These are phyloP conservation scores for Drosophila greeni DNA, from an alignment of 2,888 invertebrate species.

Conservation along the genomic window DNA sequence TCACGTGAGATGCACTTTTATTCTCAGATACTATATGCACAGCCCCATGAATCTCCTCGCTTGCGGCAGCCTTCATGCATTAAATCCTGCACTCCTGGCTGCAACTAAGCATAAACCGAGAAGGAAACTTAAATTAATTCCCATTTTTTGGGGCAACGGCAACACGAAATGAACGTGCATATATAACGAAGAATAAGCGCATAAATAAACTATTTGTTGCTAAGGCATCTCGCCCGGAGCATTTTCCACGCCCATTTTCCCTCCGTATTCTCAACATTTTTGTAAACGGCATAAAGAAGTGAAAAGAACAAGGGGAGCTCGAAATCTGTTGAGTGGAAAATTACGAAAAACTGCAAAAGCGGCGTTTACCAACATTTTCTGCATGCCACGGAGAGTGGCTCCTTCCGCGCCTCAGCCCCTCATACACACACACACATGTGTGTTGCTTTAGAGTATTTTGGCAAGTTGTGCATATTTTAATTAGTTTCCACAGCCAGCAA, in stretches of 20 bases:
- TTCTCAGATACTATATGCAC: conserved; percentile 20
- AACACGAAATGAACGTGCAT: conserved; percentile 12
- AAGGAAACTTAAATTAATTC: conserved; percentile 45
- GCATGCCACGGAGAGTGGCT: conserved; percentile 20
- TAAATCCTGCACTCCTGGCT: conserved; percentile 19
- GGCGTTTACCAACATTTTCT: conserved; percentile 51
- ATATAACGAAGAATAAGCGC: conserved; percentile 45
- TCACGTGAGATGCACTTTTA: background rate
- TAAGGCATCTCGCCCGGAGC: conserved; percentile 40
- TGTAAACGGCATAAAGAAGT: conserved; percentile 16
- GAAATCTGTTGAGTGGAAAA: conserved; percentile 67
- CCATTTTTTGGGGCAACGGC: conserved; percentile 7
- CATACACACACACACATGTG: conserved; percentile 24
- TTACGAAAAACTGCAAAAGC: conserved; percentile 64
- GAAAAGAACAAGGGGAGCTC: conserved; percentile 22
- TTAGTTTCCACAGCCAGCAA: conserved; percentile 59
- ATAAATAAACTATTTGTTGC: conserved; percentile 58
- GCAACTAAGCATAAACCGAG: conserved; percentile 18
- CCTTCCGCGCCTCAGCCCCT: conserved; percentile 6
- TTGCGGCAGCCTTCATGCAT: conserved; percentile 1
- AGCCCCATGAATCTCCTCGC: conserved; percentile 1
- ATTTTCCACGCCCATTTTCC: conserved; percentile 20
- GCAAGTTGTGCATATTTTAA: conserved; percentile 72
- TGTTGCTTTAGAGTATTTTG: conserved; percentile 59
- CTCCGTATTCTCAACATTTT: conserved; percentile 12